These are phyloP conservation scores for Tenebrosternarchus preto DNA, from an alignment of 2,113 vertebrate species.

Conservation along the genomic window DNA sequence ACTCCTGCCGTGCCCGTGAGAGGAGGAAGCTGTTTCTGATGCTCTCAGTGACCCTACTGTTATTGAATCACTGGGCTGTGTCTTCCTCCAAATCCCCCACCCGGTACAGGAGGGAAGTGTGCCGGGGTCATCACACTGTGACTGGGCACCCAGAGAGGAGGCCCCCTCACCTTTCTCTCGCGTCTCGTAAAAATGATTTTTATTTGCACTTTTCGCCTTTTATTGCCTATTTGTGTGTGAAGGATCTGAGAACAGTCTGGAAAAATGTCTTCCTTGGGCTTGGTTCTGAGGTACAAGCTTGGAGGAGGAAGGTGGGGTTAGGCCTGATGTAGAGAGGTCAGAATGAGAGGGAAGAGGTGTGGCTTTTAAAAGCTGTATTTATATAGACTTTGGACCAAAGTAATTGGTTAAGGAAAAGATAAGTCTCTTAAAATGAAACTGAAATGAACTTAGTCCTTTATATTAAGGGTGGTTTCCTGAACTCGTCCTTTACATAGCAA, in stretches of 20 bases:
- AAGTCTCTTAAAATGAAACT: slow-evolving; percentile 28
- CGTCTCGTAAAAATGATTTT: slow-evolving; percentile 73
- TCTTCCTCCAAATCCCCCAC: slow-evolving; percentile 27
- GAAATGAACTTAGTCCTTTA: too few relatives aligned
- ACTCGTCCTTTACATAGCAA: too few relatives aligned
- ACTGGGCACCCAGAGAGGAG: slow-evolving; percentile 66
- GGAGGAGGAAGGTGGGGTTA: slow-evolving; percentile 39
- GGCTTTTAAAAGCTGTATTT: slow-evolving; percentile 80
- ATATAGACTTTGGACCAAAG: slow-evolving; percentile 84
- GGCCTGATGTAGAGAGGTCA: slow-evolving; percentile 61
- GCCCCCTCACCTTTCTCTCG: slow-evolving; percentile 56
- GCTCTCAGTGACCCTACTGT: slow-evolving; percentile 6
- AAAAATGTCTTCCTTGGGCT: slow-evolving; percentile 54
- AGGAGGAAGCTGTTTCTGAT: neutral
- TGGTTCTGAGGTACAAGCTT: slow-evolving; percentile 39
- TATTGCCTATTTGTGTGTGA: slow-evolving; percentile 58
- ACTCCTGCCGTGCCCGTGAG: neutral
- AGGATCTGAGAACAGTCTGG: slow-evolving; percentile 58
- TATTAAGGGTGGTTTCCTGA: too few relatives aligned
- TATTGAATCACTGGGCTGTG: neutral
- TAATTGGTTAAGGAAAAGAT: slow-evolving; percentile 76
- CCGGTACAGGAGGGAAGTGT: slow-evolving; percentile 19
- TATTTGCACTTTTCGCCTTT: slow-evolving; percentile 72
- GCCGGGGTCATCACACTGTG: slow-evolving; percentile 56
- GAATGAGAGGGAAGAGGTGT: slow-evolving; percentile 68